Base-by-base conservation (phyloP, 2,797 vertebrate genomes). In the Crax fasciolata region DNA sequence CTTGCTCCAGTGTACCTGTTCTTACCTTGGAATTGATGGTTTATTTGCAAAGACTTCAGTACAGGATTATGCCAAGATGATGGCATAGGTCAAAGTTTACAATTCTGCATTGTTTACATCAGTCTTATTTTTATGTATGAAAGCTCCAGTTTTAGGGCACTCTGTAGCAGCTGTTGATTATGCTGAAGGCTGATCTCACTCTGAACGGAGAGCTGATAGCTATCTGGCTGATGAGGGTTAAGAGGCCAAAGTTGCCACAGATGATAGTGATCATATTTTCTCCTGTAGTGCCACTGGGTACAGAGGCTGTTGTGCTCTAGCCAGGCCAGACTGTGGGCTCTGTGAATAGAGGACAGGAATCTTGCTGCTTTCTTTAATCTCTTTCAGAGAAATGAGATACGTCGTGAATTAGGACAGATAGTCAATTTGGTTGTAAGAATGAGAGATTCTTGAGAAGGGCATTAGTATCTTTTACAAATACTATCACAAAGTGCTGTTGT, bases 251-350 rank as follows among this genome's bases (percentile, higher is more conserved):
- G 73, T 24, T 86, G 62, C 41, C 62, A n/a, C 15, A n/a, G 41
- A 65, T 10, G 10, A 3, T 8, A 23, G 5, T 20, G 57, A 81
- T 79, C 0, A 0, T 3, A 3, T 73, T 28, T 10, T 48, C 52
- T 35, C 13, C 54, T 75, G 49, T 43, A n/a, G 21, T 71, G 66
- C 38, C 25, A 2, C 1, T 4, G 12, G 48, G 19, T 44, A 19
- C 27, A 67, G 54, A 65, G 81, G 30, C 19, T 54, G 38, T 16
- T 13, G 3, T 63, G 80, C 70, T 66, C 24, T 51, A 32, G 14
- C 74, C 10, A 9, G 25, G 32, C 27, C 44, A 21, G 30, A 28
- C 1, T 59, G 13, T n/a, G 67, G 24, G 44, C 52, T 32, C 0
- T 39, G 23, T 84, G 46, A 57, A 67, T 2, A 39, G 39, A 70